Base-by-base conservation (phyloP, 2,888 invertebrate genomes). In the Protodeltote pygarga region DNA sequence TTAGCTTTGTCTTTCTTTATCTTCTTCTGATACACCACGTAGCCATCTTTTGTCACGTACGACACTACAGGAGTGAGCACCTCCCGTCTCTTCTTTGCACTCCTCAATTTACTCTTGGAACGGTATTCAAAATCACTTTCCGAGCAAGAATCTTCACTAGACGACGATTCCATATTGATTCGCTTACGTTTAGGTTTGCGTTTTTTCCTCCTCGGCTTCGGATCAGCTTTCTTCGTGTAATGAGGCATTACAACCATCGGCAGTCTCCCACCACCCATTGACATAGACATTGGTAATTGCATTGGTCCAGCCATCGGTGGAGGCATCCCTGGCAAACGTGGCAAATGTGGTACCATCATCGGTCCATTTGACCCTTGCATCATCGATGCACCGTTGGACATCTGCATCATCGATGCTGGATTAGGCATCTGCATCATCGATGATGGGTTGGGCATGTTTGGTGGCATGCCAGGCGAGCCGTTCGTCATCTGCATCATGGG, bases 11-110 rank as follows among this genome's bases (percentile, higher is more conserved):
- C 82, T 14, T 81, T 86, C 52, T 81, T 84, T 16, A 90, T 83
- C 50, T 84, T 89, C 59, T 89, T 90, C 65, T 89, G 86, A 45
- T 86, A 91, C 1, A 89, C 78, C 2, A 89, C 87, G 24, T 82
- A 83, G 0, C 90, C 90, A 41, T 86, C 84, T 31, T 84, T 84
- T 0, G 89, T 89, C 0, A 91, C 79, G 29, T 90, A 90, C 0
- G 90, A 90, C 0, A 90, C 82, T 0, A 91, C 86, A 1, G 90
- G 90, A 3, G 87, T 89, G 1, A 91, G 53, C 0, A 88, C 82
- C 44, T 87, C 77, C 0, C 75, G 68, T 10, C 72, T 67, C n/a
- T 33, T 65, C 29, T 69, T 70, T 4, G 39, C 20, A 5, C 41
- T 14, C 27, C 24, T 51, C 4, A 51, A 13, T 25, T 46, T 48